Evolutionary conservation across 2,797 vertebrate species (phyloP), one percentile per base, ranked within the genome.

Genomic region (Hemibagrus guttatus): DNA sequence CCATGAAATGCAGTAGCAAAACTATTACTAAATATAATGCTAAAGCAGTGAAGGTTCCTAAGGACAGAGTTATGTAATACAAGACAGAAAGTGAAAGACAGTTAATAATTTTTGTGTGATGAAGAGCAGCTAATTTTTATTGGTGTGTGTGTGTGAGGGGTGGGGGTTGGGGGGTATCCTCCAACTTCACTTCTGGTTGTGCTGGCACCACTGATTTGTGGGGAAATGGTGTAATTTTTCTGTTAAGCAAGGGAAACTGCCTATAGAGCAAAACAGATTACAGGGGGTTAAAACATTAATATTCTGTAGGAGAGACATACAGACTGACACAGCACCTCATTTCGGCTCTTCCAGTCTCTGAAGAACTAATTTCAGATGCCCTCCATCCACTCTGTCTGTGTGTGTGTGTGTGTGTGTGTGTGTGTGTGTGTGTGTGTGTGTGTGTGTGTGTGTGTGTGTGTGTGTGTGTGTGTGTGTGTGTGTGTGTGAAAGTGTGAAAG

Each of bases 311-410:
- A 89, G 87, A 88, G 86, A 90, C 56, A 66, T 56, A 56, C 75
- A 4, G 87, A 89, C 92, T 90, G 91, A 93, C 19, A 58, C 75
- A 78, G 17, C 91, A 92, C 92, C 93, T 95, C 63, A 95, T 94
- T 94, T 94, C 89, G 92, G 91, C 90, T 92, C 58, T 28, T 54
- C 59, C 59, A 72, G 82, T 83, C 56, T 63, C 42, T 4, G 35
- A 80, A 63, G 56, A 61, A 66, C 35, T 83, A 79, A 66, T 83
- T 83, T 54, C 63, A 83, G 64, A 83, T 66, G 28, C 46, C 26
- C 76, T 59, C 52, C 75, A 56, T 78, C 52, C 75, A 56, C 52
- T 78, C 46, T 21, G 63, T 54, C 8, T 79, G 11, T 58, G 54
- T 79, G 19, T 59, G 4, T 79, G 17, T 58, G 54, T 58, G 19